Evolutionary conservation across 2,888 invertebrate genomes (phyloP), one percentile per base, ranked within the genome.

Genomic region (Epistrophe grossulariae): DNA sequence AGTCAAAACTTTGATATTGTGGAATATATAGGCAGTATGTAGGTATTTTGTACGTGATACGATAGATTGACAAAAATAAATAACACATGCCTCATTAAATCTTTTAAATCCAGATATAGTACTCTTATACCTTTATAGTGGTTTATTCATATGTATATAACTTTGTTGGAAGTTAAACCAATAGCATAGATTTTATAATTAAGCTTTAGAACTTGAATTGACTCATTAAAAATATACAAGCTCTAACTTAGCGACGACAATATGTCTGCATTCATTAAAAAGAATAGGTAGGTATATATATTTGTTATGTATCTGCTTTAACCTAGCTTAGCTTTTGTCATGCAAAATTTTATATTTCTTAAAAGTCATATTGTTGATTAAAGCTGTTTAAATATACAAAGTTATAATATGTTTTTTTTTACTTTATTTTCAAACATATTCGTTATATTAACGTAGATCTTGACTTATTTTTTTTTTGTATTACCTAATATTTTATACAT

Each of bases 171-270:
- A 24, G 24, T 24, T 24, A 24, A 24, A 24, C 24, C 24, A 24
- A 31, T 45, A 48, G 28, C 28, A 43, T 3, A 64, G 28, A 11
- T 31, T 48, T 60, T 11, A 48, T 11, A 31, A 64, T 64, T 24
- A 31, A 31, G 9, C 7, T 31, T 31, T 5, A 17, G 4, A 28
- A 48, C 45, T 17, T 28, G 45, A 45, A 31, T 45, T 64, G 64
- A 45, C n/a, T 64, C 43, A 43, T 64, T 45, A 64, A 62, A 19
- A 13, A 38, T 40, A 38, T 40, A 40, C 2, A 60, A 62, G 4
- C 62, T 19, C 10, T 8, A 15, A 1, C 0, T 10, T 24, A 15
- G 43, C 15, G 45, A 64, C 45, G 45, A 45, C 43, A 11, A 17
- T 28, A 11, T 31, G 64, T 64, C 45, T 64, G 45, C n/a, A 11